A percentile compares a stretch with the other conserved stretches of the same genome.
Conservation (phyloP, 1,140 invertebrate genomes). For the Dermatophagoides farinae region DNA sequence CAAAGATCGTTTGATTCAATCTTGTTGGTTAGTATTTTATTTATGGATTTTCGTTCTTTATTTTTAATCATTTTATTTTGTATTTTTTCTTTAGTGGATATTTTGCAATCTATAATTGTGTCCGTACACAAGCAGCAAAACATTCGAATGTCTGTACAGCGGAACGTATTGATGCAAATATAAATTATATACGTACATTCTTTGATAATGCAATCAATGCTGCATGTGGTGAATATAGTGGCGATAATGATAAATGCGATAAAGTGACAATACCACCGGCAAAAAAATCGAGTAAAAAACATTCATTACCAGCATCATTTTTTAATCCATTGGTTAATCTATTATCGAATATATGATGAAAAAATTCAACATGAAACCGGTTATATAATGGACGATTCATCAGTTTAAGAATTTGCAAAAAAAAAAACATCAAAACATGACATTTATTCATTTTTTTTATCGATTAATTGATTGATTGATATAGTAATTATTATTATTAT, state of each 20-base stretch:
- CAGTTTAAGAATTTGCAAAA: too few relatives aligned
- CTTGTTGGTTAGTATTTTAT: background rate
- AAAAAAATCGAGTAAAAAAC: background rate
- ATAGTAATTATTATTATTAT: too few relatives aligned
- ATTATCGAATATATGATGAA: background rate
- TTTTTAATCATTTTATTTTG: background rate
- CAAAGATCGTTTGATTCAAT: background rate
- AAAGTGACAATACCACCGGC: background rate
- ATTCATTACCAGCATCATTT: background rate
- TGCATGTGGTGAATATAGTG: constrained; percentile 4
- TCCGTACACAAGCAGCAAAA: background rate
- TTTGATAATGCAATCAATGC: background rate
- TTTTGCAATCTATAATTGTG: background rate
- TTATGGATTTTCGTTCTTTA: too few relatives aligned
- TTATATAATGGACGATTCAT: too few relatives aligned
- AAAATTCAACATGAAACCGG: background rate
- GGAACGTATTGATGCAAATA: background rate
- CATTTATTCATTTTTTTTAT: too few relatives aligned
- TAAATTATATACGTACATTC: background rate
- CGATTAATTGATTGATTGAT: background rate
- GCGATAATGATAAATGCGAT: constrained; percentile 3
- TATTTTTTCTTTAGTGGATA: background rate
- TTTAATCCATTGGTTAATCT: background rate
- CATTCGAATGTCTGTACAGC: background rate
- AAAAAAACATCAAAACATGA: too few relatives aligned